phyloP scores from a whole-genome alignment of 2,888 invertebrate genomes.

The Zaprionus lineosus region DNA sequence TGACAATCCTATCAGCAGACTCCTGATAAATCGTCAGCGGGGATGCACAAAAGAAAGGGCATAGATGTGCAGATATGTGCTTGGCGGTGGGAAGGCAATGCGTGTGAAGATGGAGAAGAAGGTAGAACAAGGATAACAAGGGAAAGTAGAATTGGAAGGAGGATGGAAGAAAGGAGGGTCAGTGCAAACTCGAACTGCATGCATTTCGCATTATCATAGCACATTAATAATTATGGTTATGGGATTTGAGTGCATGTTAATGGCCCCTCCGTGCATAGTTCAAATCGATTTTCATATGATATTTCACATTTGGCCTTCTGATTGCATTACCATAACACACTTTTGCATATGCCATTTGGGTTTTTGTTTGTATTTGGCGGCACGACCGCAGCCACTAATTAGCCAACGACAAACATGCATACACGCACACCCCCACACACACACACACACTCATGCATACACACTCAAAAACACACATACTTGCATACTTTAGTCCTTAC shows the following conservation, averaged over 20 bases:
- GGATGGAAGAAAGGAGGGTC: too few species aligned
- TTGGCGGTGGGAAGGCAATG: too few species aligned
- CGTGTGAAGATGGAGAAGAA: too few species aligned
- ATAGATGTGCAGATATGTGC: too few species aligned
- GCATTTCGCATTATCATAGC: constrained; percentile 27
- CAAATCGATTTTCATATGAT: constrained; percentile 61
- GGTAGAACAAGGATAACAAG: too few species aligned
- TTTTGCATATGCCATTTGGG: constrained; percentile 22
- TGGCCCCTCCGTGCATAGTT: constrained; percentile 60
- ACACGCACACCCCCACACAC: constrained; percentile 3
- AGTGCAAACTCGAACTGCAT: not conserved
- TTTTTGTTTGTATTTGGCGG: constrained; percentile 17
- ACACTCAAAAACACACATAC: not conserved
- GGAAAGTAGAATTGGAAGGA: too few species aligned
- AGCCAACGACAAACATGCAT: constrained; percentile 36
- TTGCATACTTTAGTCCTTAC: not conserved
- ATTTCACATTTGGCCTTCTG: constrained; percentile 50
- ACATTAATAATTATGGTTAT: constrained; percentile 74
- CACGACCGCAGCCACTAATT: constrained; percentile 42
- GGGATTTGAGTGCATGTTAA: constrained; percentile 66
- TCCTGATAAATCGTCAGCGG: constrained; percentile 19
- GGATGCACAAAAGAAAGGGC: too few species aligned
- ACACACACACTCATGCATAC: not conserved
- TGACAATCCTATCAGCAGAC: constrained; percentile 44
- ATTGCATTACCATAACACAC: constrained; percentile 55